Conservation (phyloP, 2,888 invertebrate genomes). For the Hanleya hanleyi region DNA sequence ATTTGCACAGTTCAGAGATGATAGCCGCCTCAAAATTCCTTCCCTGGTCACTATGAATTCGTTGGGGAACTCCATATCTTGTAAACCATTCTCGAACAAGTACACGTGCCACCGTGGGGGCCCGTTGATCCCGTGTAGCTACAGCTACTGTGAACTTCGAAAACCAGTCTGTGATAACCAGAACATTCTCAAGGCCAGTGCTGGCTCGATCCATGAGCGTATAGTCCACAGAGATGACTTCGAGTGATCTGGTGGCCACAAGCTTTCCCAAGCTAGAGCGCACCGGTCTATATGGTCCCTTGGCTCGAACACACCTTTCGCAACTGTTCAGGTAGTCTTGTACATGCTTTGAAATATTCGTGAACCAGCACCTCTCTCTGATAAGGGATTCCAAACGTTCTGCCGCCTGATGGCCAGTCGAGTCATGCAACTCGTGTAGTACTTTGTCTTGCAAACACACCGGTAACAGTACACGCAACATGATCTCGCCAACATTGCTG, state of each 20-base stretch:
- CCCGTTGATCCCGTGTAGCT: slow-evolving; percentile 19
- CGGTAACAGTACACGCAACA: no score
- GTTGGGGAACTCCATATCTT: no score
- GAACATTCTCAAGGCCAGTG: background rate
- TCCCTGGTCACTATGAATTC: no score
- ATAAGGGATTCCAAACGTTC: background rate
- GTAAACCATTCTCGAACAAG: no score
- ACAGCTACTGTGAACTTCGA: slow-evolving; percentile 7
- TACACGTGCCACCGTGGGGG: slow-evolving; percentile 16
- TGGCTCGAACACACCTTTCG: slow-evolving; percentile 4
- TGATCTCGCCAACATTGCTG: no score
- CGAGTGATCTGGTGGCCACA: background rate
- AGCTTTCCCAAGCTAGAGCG: background rate
- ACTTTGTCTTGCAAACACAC: no score
- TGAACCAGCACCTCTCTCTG: slow-evolving; percentile 3
- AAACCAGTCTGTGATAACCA: background rate
- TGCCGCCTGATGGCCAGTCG: slow-evolving; percentile 5
- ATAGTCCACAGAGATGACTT: background rate
- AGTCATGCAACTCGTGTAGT: slow-evolving; percentile 5
- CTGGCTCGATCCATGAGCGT: background rate
- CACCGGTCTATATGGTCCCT: background rate
- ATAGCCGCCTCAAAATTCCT: no score
- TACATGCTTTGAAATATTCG: background rate
- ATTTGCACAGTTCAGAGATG: no score
- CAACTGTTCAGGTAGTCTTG: background rate